These are phyloP conservation scores for Trypoxylon attenuatum DNA, from an alignment of 2,888 invertebrate species.

Conservation along the genomic window DNA sequence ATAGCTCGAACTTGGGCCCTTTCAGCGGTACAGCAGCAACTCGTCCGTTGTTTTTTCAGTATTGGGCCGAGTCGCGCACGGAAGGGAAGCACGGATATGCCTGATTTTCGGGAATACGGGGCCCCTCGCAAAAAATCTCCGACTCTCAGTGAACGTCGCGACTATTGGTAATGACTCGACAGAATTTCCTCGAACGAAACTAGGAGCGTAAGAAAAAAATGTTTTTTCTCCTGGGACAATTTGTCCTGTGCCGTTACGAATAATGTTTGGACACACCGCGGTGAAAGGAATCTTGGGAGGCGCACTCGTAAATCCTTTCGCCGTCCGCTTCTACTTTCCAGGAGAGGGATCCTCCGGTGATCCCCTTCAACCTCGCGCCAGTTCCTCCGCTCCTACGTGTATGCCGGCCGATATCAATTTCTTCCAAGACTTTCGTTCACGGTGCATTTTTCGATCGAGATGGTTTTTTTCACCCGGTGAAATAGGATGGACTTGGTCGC, in stretches of 20 bases:
- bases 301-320: conserved; percentile 18
- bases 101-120: conserved; percentile 38
- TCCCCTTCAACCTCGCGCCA: too few relatives aligned
- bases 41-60: background rate
- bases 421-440: background rate
- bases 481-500: conserved; percentile 4
- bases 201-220: conserved; percentile 7
- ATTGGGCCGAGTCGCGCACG: conserved; percentile 26
- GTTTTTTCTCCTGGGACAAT: conserved; percentile 25
- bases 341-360: background rate
- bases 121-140: conserved; percentile 26
- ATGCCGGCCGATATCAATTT: too few relatives aligned
- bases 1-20: background rate
- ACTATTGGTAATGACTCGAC: conserved; percentile 30
- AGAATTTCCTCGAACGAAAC: conserved; percentile 1
- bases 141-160: background rate
- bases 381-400: background rate
- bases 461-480: background rate
- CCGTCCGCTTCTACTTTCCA: conserved; percentile 5
- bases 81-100: conserved; percentile 42
- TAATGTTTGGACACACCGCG: conserved; percentile 32
- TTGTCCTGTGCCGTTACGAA: conserved; percentile 45
- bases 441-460: background rate
- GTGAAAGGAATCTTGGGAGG: background rate
- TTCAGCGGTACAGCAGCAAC: background rate